Evolutionary conservation across 2,797 vertebrate species (phyloP).

Genomic region (Pantherophis alleghaniensis): DNA sequence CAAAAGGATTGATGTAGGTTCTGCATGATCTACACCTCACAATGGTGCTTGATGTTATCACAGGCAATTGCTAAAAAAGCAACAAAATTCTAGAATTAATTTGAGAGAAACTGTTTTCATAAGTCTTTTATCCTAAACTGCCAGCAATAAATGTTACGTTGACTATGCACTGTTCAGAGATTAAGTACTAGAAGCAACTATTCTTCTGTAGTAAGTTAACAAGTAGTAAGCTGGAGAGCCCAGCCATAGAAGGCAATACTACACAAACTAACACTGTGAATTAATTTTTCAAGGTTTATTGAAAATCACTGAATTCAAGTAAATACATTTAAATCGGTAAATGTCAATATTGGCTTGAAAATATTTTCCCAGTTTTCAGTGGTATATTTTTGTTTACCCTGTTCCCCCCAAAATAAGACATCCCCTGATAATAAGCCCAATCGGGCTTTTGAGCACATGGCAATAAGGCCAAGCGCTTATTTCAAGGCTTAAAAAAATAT

Average conservation of each 20-base stretch:
- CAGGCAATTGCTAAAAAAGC: constrained; percentile 86
- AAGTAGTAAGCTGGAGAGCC: not conserved
- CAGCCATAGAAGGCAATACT: not conserved
- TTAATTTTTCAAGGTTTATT: not conserved
- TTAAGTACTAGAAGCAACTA: not conserved
- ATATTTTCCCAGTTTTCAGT: not conserved
- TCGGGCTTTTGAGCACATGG: too few species aligned
- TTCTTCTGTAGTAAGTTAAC: not conserved
- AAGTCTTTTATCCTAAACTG: not conserved
- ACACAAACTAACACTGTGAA: not conserved
- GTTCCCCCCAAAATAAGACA: too few species aligned
- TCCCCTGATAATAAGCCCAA: too few species aligned
- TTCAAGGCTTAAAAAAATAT: too few species aligned
- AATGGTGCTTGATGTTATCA: constrained; percentile 96
- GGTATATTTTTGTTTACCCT: not conserved
- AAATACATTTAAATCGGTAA: not conserved
- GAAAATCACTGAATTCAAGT: not conserved
- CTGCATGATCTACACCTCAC: constrained; percentile 94
- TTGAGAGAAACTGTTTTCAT: not conserved
- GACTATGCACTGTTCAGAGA: not conserved
- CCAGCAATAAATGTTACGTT: not conserved
- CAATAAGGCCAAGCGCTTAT: too few species aligned
- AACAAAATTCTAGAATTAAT: constrained; percentile 33
- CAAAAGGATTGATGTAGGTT: constrained; percentile 97
- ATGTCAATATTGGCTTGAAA: not conserved